Conservation (phyloP, 2,797 vertebrate species). For the Apodemus agrarius region DNA sequence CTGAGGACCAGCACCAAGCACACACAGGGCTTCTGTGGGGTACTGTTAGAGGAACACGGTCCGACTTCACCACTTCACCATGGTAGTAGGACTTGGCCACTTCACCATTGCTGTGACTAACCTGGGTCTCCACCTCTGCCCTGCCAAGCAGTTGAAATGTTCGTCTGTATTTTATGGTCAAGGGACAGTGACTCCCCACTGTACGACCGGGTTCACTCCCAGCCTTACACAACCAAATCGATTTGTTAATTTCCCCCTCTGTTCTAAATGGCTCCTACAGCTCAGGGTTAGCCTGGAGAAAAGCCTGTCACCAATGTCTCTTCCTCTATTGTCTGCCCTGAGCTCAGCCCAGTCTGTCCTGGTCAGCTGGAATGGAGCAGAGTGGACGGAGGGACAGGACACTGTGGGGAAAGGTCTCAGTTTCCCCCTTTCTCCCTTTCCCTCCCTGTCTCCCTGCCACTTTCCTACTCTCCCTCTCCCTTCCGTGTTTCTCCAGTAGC, state of each 20-base stretch:
- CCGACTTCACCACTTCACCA: background rate
- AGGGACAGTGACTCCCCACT: background rate
- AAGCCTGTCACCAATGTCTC: conserved; percentile 5
- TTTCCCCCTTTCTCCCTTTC: background rate
- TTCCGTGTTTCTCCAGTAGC: background rate
- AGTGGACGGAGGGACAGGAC: conserved; percentile 83
- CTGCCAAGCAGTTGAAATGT: background rate
- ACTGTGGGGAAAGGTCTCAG: conserved; percentile 89
- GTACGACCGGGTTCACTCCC: background rate
- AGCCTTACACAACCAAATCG: background rate
- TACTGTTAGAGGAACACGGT: background rate
- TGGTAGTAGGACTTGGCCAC: background rate
- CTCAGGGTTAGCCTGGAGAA: conserved; percentile 59
- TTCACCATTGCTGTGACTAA: background rate
- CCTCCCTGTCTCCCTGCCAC: background rate
- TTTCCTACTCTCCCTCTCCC: background rate
- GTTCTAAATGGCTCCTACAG: conserved; percentile 70
- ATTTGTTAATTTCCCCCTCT: conserved; percentile 46
- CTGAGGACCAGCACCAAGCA: background rate
- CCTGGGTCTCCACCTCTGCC: background rate
- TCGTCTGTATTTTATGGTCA: background rate
- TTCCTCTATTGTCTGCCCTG: conserved; percentile 39
- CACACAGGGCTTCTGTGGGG: background rate
- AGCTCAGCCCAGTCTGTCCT: conserved; percentile 58
- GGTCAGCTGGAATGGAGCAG: conserved; percentile 71